Evolutionary conservation across 2,113 vertebrate genomes (phyloP).

Genomic region (Periophthalmodon schlosseri): DNA sequence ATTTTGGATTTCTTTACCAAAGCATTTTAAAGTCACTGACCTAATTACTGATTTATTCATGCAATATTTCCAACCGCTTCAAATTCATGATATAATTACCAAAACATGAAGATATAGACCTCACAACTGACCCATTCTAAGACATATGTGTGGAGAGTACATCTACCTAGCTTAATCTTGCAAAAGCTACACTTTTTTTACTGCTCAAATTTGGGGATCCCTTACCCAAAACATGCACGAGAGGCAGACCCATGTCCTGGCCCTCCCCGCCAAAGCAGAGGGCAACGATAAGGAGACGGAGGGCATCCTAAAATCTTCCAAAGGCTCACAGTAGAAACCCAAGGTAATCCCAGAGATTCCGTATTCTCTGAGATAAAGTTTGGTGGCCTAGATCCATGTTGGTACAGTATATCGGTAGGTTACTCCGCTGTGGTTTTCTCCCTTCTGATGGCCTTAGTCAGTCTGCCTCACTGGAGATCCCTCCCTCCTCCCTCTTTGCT

Average conservation of each 20-base stretch:
- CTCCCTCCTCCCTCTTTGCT: slow-evolving; percentile 38
- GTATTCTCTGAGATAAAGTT: slow-evolving; percentile 24
- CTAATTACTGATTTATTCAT: neutral
- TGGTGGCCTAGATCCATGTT: slow-evolving; percentile 56
- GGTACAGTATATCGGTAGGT: slow-evolving; percentile 16
- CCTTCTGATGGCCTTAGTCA: slow-evolving; percentile 52
- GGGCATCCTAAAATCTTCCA: slow-evolving; percentile 65
- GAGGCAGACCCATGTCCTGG: slow-evolving; percentile 86
- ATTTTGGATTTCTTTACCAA: neutral
- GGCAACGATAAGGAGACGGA: slow-evolving; percentile 73
- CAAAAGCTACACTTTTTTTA: neutral
- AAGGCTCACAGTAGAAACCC: slow-evolving; percentile 47
- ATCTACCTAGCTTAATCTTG: neutral
- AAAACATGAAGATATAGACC: neutral
- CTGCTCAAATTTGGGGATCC: neutral
- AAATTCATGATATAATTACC: neutral
- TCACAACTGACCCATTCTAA: neutral
- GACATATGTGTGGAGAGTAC: neutral
- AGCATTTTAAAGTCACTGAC: neutral
- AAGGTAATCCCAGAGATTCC: slow-evolving; percentile 46
- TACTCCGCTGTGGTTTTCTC: slow-evolving; percentile 34
- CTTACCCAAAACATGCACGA: slow-evolving; percentile 91
- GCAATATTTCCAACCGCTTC: neutral
- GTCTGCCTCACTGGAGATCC: slow-evolving; percentile 43
- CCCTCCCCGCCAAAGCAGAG: slow-evolving; percentile 62